A percentile compares a stretch with the other conserved stretches of the same genome.
These are phyloP conservation scores for Myocastor coypus DNA, from an alignment of 2,113 vertebrate species.

Conservation along the genomic window DNA sequence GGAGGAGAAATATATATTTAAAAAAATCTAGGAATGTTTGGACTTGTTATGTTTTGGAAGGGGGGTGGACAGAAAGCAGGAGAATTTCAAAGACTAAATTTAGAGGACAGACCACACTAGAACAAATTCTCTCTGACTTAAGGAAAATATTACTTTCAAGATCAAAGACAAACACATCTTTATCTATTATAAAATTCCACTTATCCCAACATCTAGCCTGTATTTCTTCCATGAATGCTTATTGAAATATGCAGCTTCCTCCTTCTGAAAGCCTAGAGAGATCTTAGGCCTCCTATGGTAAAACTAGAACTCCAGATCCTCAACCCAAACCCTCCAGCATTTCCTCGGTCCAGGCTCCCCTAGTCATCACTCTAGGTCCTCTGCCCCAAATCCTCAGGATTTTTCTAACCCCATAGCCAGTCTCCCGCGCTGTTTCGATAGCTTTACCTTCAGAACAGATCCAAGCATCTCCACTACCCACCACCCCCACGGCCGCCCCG, in stretches of 20 bases:
- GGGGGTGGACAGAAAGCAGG: too few species aligned
- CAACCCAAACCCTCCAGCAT: not conserved
- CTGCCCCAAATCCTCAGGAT: not conserved
- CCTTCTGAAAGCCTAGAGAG: not conserved
- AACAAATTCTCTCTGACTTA: not conserved
- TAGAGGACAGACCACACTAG: not conserved
- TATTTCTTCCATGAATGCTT: not conserved
- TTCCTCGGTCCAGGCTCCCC: not conserved
- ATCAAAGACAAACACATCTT: not conserved
- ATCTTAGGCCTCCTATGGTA: not conserved
- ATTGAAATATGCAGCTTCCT: not conserved
- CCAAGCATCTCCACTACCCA: too few species aligned
- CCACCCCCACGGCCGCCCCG: too few species aligned
- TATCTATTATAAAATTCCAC: not conserved
- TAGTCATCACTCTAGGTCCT: not conserved
- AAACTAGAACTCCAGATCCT: not conserved
- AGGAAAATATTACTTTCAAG: constrained; percentile 12
- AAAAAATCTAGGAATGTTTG: not conserved
- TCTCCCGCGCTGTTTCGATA: not conserved
- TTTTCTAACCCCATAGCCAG: not conserved
- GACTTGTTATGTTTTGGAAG: not conserved
- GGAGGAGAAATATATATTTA: not conserved
- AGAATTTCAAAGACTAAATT: not conserved
- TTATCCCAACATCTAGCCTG: not conserved
- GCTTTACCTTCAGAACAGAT: not conserved